A percentile compares a stretch with the other conserved stretches of the same genome.
These are phyloP conservation scores for Puma concolor DNA, from an alignment of 2,113 vertebrate genomes.

Conservation along the genomic window DNA sequence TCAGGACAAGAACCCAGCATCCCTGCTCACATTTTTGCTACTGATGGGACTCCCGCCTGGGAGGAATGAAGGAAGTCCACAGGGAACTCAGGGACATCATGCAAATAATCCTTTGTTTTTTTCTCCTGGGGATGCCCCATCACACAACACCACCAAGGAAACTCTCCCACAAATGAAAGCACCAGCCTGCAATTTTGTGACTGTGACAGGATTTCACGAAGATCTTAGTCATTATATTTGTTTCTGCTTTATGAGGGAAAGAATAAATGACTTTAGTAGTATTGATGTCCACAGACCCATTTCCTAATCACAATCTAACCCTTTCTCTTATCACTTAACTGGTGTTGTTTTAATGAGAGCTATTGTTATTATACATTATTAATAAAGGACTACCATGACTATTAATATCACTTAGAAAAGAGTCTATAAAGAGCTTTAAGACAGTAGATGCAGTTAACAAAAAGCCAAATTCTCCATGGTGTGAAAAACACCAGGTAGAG, in stretches of 20 bases:
- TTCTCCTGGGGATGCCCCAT: slow-evolving; percentile 9
- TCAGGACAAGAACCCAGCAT: neutral
- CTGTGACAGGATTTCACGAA: slow-evolving; percentile 51
- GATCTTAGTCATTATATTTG: slow-evolving; percentile 49
- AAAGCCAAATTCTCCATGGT: slow-evolving; percentile 33
- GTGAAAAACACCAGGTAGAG: slow-evolving; percentile 3
- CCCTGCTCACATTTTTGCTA: neutral
- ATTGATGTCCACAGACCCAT: slow-evolving; percentile 52
- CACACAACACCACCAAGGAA: neutral
- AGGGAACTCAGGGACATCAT: neutral
- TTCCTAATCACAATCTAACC: slow-evolving; percentile 69
- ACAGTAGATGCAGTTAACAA: slow-evolving; percentile 57
- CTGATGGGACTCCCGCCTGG: neutral
- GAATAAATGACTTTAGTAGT: slow-evolving; percentile 52
- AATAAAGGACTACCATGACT: slow-evolving; percentile 77
- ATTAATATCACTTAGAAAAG: slow-evolving; percentile 76
- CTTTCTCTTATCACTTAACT: slow-evolving; percentile 74
- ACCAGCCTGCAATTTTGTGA: neutral
- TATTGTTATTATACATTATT: slow-evolving; percentile 79
- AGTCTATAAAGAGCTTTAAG: slow-evolving; percentile 71
- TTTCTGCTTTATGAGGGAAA: slow-evolving; percentile 67
- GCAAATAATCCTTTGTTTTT: slow-evolving; percentile 1
- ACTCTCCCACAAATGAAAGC: slow-evolving; percentile 58
- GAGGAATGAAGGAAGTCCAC: neutral
- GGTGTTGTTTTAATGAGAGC: slow-evolving; percentile 74